These are phyloP conservation scores for Stylophora pistillata DNA, from an alignment of 64 coral and sea anemone species.

Conservation along the genomic window DNA sequence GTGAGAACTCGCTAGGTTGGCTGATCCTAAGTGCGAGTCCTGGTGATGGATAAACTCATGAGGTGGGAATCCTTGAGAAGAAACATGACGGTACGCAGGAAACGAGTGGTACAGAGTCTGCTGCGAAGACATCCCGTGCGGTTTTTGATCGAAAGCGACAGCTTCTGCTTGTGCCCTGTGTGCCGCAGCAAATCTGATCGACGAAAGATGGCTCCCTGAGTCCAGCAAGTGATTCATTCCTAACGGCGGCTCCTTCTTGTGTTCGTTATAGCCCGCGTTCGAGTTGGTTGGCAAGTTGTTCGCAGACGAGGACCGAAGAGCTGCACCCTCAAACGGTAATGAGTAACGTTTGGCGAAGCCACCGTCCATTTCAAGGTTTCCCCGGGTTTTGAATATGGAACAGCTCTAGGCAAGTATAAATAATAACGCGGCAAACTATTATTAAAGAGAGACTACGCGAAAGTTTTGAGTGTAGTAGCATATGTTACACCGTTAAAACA, in stretches of 20 bases:
- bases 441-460: conserved; percentile 90
- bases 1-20: conserved; percentile 70
- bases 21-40: conserved; percentile 82
- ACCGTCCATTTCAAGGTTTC: conserved; percentile 87
- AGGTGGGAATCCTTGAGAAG: conserved; percentile 76
- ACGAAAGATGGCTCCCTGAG: conserved; percentile 82
- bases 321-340: conserved; percentile 67
- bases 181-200: conserved; percentile 77
- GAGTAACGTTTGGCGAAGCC: conserved; percentile 73
- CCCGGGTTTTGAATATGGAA: conserved; percentile 91
- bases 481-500: conserved; percentile 97
- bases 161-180: conserved; percentile 77
- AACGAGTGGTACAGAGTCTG: conserved; percentile 96
- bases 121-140: conserved; percentile 84
- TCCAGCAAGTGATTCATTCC: conserved; percentile 94
- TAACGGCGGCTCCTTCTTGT: conserved; percentile 72
- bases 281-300: conserved; percentile 56
- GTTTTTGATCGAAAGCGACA: conserved; percentile 89
- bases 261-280: conserved; percentile 65
- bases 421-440: conserved; percentile 83
- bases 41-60: conserved; percentile 92
- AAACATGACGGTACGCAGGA: conserved; percentile 90
- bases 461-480: conserved; percentile 91
- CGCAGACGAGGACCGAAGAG: conserved; percentile 53
- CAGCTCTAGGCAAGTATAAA: conserved; percentile 84